These are phyloP conservation scores for Euura saliciscinereae DNA, from an alignment of 1,140 invertebrate genomes.

Conservation along the genomic window DNA sequence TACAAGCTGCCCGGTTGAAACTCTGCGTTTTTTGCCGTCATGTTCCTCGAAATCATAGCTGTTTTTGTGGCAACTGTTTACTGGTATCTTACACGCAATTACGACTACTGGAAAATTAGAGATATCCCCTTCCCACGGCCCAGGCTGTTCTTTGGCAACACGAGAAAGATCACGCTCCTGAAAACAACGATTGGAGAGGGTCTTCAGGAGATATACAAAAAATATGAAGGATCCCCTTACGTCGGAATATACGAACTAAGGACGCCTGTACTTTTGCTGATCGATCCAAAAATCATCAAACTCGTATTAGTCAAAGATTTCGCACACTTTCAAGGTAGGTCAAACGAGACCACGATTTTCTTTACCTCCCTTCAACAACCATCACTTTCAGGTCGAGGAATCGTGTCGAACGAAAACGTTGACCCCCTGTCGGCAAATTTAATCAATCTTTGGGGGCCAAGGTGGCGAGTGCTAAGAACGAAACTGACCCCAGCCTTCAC, in stretches of 20 bases:
- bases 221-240: conserved; percentile 36
- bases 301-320: conserved; percentile 46
- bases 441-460: conserved; percentile 35
- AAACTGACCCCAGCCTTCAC: conserved; percentile 57
- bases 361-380: neutral
- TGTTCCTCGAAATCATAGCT: neutral
- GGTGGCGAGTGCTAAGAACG: conserved; percentile 55
- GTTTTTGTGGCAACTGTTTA: conserved; percentile 32
- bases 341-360: neutral
- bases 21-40: neutral
- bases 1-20: neutral
- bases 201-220: conserved; percentile 34
- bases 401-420: conserved; percentile 29
- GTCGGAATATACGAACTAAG: conserved; percentile 49
- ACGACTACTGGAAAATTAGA: conserved; percentile 44
- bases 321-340: conserved; percentile 41
- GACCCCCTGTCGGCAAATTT: conserved; percentile 40
- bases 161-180: conserved; percentile 25
- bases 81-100: conserved; percentile 49
- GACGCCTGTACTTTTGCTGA: conserved; percentile 45
- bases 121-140: conserved; percentile 46
- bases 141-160: conserved; percentile 41
- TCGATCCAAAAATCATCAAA: conserved; percentile 49
- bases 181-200: conserved; percentile 30
- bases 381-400: conserved; percentile 31